Evolutionary conservation across 2,797 vertebrate genomes (phyloP).

Genomic region (Epinephelus awoara): DNA sequence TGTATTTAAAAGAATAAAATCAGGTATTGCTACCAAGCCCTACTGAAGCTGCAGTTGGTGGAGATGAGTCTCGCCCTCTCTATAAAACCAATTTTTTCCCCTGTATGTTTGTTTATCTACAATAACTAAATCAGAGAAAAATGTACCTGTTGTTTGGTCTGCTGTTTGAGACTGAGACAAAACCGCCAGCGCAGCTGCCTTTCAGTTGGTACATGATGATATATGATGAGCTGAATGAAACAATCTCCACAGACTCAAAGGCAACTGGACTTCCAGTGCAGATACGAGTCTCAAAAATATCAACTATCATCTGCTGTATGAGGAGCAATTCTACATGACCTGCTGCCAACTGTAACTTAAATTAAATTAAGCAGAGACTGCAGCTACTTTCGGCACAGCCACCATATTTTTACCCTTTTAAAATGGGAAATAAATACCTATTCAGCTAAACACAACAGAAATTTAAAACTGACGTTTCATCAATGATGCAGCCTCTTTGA

Average conservation of each 20-base stretch:
- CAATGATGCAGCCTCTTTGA: neutral
- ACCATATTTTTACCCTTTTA: neutral
- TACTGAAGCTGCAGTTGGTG: conserved; percentile 7
- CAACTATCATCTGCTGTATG: neutral
- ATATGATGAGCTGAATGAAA: neutral
- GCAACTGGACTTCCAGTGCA: conserved; percentile 17
- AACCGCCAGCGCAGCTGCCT: neutral
- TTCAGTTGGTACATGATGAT: neutral
- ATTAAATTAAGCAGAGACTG: neutral
- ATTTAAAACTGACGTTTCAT: neutral
- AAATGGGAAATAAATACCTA: neutral
- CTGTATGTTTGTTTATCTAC: neutral
- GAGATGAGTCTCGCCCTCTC: neutral
- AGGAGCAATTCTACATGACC: neutral
- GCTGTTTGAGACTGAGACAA: neutral
- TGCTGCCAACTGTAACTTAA: neutral
- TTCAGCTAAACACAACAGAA: neutral
- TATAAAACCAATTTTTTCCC: neutral
- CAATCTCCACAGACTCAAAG: conserved; percentile 3
- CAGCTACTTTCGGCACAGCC: neutral
- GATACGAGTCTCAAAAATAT: neutral
- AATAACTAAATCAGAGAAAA: conserved; percentile 5
- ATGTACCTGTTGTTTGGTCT: neutral
- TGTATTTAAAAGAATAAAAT: neutral
- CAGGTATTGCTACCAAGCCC: too few relatives aligned